A percentile compares a stretch with the other conserved stretches of the same genome.
Evolutionary conservation across 2,113 vertebrate species (phyloP).

Genomic region (Cyanocitta stelleri): DNA sequence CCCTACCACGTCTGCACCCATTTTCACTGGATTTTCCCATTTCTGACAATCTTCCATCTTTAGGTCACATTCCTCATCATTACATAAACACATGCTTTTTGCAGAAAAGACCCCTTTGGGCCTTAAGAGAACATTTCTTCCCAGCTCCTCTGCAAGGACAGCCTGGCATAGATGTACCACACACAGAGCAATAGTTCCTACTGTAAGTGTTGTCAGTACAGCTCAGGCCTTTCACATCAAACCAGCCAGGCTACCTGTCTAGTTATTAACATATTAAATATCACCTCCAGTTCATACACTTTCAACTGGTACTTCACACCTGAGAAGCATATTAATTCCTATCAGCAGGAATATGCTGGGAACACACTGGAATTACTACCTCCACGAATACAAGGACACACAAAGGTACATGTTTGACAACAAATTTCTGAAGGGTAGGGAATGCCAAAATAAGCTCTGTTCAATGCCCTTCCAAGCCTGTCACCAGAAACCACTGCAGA

Average conservation of each 20-base stretch:
- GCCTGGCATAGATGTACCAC: not conserved
- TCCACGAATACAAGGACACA: not conserved
- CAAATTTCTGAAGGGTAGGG: not conserved
- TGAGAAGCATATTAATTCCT: not conserved
- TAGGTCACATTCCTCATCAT: not conserved
- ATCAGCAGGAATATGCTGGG: not conserved
- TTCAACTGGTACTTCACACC: not conserved
- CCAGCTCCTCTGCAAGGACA: not conserved
- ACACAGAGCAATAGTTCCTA: not conserved
- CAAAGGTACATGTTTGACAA: not conserved
- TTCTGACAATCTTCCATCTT: not conserved
- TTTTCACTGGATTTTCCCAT: not conserved
- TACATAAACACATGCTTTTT: not conserved
- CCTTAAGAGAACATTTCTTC: not conserved
- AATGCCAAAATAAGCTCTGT: not conserved
- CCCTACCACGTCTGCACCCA: not conserved
- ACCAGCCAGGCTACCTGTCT: not conserved
- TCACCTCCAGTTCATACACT: not conserved
- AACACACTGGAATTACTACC: not conserved
- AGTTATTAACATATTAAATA: not conserved
- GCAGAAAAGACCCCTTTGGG: not conserved
- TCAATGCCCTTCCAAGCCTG: not conserved
- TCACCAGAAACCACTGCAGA: not conserved
- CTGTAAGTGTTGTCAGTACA: not conserved
- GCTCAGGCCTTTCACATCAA: not conserved